Evolutionary conservation across 2,888 invertebrate species (phyloP), one percentile per base, ranked within the genome.

Genomic region (Lithodes maja): DNA sequence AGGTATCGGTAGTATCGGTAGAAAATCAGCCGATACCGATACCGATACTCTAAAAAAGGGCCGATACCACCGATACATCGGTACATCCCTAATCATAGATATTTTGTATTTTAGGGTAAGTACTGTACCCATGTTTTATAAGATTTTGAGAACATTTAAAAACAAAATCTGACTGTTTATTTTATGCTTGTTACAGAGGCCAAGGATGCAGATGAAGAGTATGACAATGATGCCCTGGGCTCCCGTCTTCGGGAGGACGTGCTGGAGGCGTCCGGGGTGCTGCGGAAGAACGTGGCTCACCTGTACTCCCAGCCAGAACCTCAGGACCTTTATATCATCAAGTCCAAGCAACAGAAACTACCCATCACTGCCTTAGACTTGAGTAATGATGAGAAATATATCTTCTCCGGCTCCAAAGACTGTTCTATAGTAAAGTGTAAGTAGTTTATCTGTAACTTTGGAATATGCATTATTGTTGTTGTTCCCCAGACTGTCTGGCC

Each of bases 361-460:
- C 94, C 97, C 0, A 94, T 98, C 9, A 98, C 98, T 1, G 97
- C 97, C 93, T 93, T 98, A 15, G 97, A 96, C 92, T 93, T 98
- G 2, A 96, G 97, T 54, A 94, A 94, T 88, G 97, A 98, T 94
- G 95, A 96, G 80, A 95, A 95, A 92, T 95, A 94, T 92, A 94
- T 97, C 0, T 98, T 96, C 94, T 96, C 97, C 53, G 98, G 97
- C 0, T 97, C 97, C 87, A 99, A 99, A 94, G 97, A 98, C 93
- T 96, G 97, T 80, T 95, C 95, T 81, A 95, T 99, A 85, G 96
- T 98, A 17, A 98, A 98, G 95, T 99, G 98, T 95, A 94, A 93
- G 94, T 93, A 17, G 17, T 15, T 49, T 33, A 33, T 33, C 33
- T 33, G 33, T 33, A 33, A 33, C 33, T 33, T 33, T 33, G 33